Evolutionary conservation across 2,888 invertebrate species (phyloP), one percentile per base, ranked within the genome.

Genomic region (Bombyx huttoni): DNA sequence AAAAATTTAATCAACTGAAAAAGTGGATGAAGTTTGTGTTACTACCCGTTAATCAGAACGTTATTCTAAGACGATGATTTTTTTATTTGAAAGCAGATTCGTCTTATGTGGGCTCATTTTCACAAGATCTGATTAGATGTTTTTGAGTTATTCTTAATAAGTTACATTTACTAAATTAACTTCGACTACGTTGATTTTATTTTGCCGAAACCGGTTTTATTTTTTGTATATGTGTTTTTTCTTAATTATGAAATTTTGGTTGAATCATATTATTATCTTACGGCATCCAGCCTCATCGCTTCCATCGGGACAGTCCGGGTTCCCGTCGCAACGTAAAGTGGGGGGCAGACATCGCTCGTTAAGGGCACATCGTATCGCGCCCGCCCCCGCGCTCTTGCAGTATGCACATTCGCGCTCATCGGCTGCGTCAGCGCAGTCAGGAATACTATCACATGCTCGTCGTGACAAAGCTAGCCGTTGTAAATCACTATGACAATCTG

Each of bases 281-380:
- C 96, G 82, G 73, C 97, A 97, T 61, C 94, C 94, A 64, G 93
- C 90, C 75, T 97, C 97, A 65, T 97, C 97, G 58, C 94, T 94
- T 40, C 94, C 96, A 73, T 96, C 95, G 0, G 94, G 93, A 67
- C 97, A 97, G 78, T 97, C 96, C 0, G 90, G 88, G 52, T 92
- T 91, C 50, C 96, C 96, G 68, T 96, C 96, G 72, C 97, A 97
- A 54, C 94, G 90, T 62, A 93, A 90, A 52, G 89, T 89, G 8
- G 84, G 80, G 0, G 93, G 91, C 58, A 97, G 91, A 72, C 97
- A 97, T 34, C 91, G 90, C 53, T 93, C 89, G 51, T 94, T 92
- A 51, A 94, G 89, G 0, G 96, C 96, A 68, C 97, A 97, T 64
- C 96, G 95, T 58, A 96, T 82, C 7, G 73, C 75, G 89, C 87